Conservation (phyloP, 1,140 invertebrate species). For the Vollenhovia emeryi region DNA sequence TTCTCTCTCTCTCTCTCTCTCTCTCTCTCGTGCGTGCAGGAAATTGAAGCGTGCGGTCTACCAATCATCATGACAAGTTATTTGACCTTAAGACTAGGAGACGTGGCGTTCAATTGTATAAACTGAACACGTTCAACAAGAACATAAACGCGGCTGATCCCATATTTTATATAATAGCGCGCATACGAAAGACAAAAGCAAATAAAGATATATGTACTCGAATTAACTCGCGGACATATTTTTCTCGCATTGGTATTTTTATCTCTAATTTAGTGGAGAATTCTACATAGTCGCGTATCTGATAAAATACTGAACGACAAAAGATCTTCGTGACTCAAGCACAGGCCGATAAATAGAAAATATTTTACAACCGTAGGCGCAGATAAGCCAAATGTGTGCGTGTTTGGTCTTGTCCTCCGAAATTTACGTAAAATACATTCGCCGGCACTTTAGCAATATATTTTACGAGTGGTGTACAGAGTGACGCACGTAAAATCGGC, state of each 20-base stretch:
- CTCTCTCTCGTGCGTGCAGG: not conserved
- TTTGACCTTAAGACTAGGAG: conserved; percentile 21
- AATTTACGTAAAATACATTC: not conserved
- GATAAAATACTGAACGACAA: not conserved
- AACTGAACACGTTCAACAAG: not conserved
- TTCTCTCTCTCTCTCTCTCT: too few relatives aligned
- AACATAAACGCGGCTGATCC: not conserved
- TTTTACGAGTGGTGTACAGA: not conserved
- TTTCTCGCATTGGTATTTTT: not conserved
- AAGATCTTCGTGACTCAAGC: not conserved
- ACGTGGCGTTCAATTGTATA: not conserved
- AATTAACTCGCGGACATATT: not conserved
- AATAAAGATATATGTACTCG: not conserved
- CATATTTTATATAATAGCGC: not conserved
- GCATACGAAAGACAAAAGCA: not conserved
- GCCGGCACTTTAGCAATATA: not conserved
- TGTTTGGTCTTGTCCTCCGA: not conserved
- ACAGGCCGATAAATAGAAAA: not conserved
- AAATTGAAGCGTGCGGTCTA: not conserved
- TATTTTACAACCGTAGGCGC: not conserved
- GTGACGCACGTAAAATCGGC: too few relatives aligned
- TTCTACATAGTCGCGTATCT: not conserved
- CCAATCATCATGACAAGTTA: not conserved
- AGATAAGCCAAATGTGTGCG: not conserved
- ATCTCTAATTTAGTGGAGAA: not conserved